phyloP scores from a whole-genome alignment of 2,113 vertebrate genomes.

The Myocastor coypus region DNA sequence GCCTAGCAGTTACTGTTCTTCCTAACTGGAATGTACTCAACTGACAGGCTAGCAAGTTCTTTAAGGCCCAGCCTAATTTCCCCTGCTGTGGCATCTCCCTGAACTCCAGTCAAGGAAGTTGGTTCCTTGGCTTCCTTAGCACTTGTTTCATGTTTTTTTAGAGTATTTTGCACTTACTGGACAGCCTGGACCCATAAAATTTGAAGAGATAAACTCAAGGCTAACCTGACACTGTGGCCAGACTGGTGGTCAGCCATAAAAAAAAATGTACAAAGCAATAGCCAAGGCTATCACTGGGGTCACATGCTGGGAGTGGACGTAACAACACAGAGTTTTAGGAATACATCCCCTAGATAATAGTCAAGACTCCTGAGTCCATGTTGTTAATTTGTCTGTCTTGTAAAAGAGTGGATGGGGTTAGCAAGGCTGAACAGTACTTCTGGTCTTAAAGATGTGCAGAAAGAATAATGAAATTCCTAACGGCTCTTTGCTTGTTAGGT shows the following conservation, averaged over 20 bases:
- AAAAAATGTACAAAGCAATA: not conserved
- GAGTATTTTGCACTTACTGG: not conserved
- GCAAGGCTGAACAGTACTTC: not conserved
- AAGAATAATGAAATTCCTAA: not conserved
- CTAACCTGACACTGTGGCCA: not conserved
- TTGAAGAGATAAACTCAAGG: constrained; percentile 13
- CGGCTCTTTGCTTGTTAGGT: not conserved
- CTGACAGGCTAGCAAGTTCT: not conserved
- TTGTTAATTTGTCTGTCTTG: not conserved
- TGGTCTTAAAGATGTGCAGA: not conserved
- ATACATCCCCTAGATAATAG: not conserved
- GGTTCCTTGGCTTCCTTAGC: not conserved
- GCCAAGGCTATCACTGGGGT: not conserved
- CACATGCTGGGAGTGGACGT: not conserved
- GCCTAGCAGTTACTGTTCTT: not conserved
- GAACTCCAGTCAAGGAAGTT: not conserved
- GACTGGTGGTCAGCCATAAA: constrained; percentile 5
- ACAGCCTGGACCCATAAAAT: not conserved
- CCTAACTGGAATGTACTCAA: not conserved
- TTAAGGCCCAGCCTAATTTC: not conserved
- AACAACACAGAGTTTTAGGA: too few species aligned
- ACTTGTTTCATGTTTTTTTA: not conserved
- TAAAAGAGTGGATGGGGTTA: not conserved
- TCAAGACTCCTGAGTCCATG: not conserved
- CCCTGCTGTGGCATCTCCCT: not conserved